A percentile compares a stretch with the other conserved stretches of the same genome.
Evolutionary conservation across 2,797 vertebrate species (phyloP).

Genomic region (Synaphobranchus kaupii): DNA sequence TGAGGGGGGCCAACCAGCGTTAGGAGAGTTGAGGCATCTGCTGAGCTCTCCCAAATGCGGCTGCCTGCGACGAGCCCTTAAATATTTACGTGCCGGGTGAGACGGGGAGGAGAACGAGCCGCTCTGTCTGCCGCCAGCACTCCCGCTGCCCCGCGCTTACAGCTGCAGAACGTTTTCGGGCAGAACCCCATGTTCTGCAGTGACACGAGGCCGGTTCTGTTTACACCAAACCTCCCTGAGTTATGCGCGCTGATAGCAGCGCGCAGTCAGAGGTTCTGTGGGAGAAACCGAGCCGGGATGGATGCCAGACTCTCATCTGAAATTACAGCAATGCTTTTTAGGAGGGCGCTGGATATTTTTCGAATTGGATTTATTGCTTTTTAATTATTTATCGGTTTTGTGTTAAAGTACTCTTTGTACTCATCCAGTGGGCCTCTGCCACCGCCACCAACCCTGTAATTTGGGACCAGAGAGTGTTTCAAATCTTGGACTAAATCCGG

Average conservation of each 20-base stretch:
- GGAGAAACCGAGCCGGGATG: background rate
- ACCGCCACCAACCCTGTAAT: constrained; percentile 7
- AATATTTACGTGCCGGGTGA: constrained; percentile 4
- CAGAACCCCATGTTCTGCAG: background rate
- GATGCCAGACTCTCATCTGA: background rate
- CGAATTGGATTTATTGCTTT: background rate
- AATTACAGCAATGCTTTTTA: constrained; percentile 1
- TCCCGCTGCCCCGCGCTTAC: background rate
- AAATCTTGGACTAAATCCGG: constrained; percentile 21
- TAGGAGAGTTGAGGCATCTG: background rate
- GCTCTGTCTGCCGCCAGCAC: background rate
- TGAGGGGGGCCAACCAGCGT: background rate
- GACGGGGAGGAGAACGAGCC: background rate
- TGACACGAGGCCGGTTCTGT: background rate
- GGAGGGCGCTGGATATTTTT: background rate
- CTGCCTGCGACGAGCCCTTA: background rate
- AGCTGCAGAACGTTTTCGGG: background rate
- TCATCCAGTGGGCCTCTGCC: background rate
- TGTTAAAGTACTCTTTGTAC: background rate
- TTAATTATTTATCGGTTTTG: background rate
- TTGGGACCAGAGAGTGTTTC: background rate
- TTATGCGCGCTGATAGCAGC: background rate
- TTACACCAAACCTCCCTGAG: background rate
- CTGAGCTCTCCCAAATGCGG: background rate
- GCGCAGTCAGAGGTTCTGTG: background rate